phyloP scores from a whole-genome alignment of 2,113 vertebrate genomes.

The Rousettus leschenaultii region DNA sequence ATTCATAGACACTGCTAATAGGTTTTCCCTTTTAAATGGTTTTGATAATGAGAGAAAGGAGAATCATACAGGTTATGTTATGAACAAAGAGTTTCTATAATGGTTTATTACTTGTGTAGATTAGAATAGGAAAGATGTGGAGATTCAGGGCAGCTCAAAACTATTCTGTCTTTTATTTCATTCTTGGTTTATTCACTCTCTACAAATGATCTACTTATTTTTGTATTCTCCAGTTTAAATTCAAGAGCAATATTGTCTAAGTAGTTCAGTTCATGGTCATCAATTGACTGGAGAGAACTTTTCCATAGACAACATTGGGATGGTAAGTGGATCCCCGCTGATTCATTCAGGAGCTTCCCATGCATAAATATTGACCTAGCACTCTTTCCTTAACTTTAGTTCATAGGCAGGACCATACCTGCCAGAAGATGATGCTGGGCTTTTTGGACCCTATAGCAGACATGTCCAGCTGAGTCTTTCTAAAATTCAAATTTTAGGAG shows the following conservation, averaged over 20 bases:
- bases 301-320: not conserved
- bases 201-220: not conserved
- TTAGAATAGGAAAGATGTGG: not conserved
- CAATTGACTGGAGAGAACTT: not conserved
- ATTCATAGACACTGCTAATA: not conserved
- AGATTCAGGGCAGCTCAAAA: not conserved
- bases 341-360: not conserved
- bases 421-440: not conserved
- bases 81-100: not conserved
- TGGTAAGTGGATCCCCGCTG: not conserved
- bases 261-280: not conserved
- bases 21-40: not conserved
- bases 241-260: not conserved
- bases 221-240: not conserved
- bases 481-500: not conserved
- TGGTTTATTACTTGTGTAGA: not conserved
- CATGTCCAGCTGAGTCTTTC: not conserved
- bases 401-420: not conserved
- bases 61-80: not conserved
- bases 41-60: not conserved
- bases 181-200: not conserved
- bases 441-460: not conserved
- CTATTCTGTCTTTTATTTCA: not conserved
- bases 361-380: accelerated
- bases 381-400: not conserved